These are phyloP conservation scores for Exephanes ischioxanthus DNA, from an alignment of 2,888 invertebrate species.

Conservation along the genomic window DNA sequence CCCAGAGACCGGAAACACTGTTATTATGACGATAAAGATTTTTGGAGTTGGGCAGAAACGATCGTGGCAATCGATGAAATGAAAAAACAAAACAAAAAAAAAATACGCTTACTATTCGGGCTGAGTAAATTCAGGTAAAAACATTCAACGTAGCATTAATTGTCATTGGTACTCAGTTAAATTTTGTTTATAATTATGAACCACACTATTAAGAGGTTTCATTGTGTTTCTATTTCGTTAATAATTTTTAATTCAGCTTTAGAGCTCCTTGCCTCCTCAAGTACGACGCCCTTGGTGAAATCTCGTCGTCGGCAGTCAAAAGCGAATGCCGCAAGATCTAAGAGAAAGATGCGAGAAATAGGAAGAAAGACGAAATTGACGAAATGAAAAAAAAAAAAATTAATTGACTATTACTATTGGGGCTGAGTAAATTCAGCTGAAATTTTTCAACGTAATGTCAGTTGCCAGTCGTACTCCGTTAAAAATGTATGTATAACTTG, in stretches of 20 bases:
- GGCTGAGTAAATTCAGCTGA: too few species aligned
- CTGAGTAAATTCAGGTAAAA: neutral
- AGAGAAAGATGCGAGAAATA: neutral
- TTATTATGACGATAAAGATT: neutral
- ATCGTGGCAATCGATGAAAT: neutral
- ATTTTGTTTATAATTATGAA: too few species aligned
- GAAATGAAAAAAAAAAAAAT: too few species aligned
- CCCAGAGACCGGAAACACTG: too few species aligned
- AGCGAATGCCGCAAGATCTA: slow-evolving; percentile 17
- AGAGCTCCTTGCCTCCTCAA: neutral
- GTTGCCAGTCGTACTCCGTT: too few species aligned
- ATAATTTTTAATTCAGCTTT: neutral
- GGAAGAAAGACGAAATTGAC: slow-evolving; percentile 41
- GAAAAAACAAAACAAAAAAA: neutral
- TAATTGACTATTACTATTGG: too few species aligned
- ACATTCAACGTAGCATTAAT: too few species aligned
- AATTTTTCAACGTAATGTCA: too few species aligned
- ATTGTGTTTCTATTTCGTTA: too few species aligned
- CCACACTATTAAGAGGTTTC: too few species aligned
- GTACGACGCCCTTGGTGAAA: neutral
- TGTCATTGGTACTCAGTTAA: too few species aligned
- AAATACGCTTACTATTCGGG: neutral
- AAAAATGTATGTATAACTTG: too few species aligned
- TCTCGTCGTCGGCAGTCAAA: slow-evolving; percentile 7
- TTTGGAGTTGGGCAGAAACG: neutral